Evolutionary conservation across 2,113 vertebrate species (phyloP).

Genomic region (Chamaea fasciata): DNA sequence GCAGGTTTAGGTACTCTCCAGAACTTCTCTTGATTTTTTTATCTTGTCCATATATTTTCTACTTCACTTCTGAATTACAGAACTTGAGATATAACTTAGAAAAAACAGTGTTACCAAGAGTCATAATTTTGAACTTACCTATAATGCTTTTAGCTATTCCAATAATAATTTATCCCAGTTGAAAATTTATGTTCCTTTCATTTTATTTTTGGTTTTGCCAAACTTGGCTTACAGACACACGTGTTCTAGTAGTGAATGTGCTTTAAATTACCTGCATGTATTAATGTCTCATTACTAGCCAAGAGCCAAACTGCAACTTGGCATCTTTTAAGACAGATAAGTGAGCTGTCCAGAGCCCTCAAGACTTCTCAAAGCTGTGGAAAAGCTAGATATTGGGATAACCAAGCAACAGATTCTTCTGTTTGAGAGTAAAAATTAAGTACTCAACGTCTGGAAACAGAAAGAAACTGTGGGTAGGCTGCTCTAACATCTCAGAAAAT

Average conservation of each 20-base stretch:
- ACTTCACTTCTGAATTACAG: background rate
- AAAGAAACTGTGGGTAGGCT: background rate
- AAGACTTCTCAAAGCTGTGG: background rate
- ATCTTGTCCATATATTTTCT: background rate
- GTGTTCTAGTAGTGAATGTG: background rate
- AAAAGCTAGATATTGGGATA: background rate
- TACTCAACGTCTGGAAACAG: background rate
- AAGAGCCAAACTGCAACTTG: background rate
- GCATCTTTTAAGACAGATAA: background rate
- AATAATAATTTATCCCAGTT: constrained; percentile 17
- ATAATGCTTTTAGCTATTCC: background rate
- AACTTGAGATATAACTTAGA: background rate
- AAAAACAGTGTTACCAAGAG: background rate
- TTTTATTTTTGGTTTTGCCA: background rate
- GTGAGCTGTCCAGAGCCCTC: background rate
- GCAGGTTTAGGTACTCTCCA: background rate
- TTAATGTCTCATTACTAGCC: background rate
- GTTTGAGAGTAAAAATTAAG: background rate
- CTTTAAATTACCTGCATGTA: background rate
- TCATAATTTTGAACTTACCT: background rate
- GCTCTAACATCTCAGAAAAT: background rate
- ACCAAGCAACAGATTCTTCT: background rate
- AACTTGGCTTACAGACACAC: background rate
- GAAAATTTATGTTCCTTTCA: background rate
- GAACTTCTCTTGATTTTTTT: background rate